Conservation (phyloP, 2,888 invertebrate genomes). For the Prionchulus punctatus region DNA sequence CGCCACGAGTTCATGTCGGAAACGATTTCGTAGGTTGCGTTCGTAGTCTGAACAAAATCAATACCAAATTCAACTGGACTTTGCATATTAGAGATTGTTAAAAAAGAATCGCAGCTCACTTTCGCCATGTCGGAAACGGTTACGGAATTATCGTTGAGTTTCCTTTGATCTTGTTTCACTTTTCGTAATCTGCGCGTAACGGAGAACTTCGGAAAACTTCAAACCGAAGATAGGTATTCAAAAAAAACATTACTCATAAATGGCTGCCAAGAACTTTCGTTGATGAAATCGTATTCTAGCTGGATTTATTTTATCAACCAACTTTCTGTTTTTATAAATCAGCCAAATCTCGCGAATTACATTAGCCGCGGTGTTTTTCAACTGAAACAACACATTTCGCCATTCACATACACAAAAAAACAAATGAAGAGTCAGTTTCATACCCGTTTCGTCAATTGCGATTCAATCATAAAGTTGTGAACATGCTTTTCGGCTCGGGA, state of each 20-base stretch:
- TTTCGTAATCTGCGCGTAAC: constrained; percentile 65
- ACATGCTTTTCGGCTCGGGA: constrained; percentile 99
- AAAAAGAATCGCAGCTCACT: too few species aligned
- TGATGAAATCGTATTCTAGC: constrained; percentile 93
- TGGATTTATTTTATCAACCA: constrained; percentile 89
- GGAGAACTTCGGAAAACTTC: background rate
- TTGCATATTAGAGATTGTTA: background rate
- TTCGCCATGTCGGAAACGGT: constrained; percentile 99
- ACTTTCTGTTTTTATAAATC: constrained; percentile 96
- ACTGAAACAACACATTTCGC: constrained; percentile 44
- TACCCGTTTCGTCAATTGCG: constrained; percentile 96
- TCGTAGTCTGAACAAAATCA: constrained; percentile 63
- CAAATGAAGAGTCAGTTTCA: background rate
- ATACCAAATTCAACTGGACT: background rate
- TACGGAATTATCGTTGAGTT: constrained; percentile 95
- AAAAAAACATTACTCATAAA: constrained; percentile 63
- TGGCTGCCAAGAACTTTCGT: constrained; percentile 94
- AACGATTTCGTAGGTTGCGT: constrained; percentile 91
- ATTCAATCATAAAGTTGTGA: constrained; percentile 99
- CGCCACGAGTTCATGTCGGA: constrained; percentile 90
- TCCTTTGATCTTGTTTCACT: constrained; percentile 99
- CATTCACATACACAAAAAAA: background rate
- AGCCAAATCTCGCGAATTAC: constrained; percentile 98
- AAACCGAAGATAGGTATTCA: background rate
- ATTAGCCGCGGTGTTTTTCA: constrained; percentile 99